A percentile compares a stretch with the other conserved stretches of the same genome.
Evolutionary conservation across 1,140 invertebrate genomes (phyloP).

Genomic region (Ladona fulva): DNA sequence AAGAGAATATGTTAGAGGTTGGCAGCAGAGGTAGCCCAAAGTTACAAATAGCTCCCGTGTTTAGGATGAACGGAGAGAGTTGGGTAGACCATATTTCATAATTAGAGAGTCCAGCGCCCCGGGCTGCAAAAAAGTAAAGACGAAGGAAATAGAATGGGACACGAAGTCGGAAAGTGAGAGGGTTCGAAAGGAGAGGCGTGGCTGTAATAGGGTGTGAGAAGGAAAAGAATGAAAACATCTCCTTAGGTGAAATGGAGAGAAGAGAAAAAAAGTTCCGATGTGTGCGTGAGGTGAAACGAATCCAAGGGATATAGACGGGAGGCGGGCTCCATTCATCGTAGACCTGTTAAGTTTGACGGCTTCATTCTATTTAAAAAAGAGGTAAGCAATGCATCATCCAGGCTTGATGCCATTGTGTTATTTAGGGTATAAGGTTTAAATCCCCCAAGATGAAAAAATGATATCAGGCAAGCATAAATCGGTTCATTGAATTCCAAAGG

Average conservation of each 20-base stretch:
- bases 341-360: neutral
- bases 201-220: neutral
- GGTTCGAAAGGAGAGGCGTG: too few relatives aligned
- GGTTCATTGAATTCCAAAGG: too few relatives aligned
- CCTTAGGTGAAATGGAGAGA: neutral
- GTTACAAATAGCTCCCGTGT: neutral
- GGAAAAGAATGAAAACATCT: conserved; percentile 1
- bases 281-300: neutral
- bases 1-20: too few relatives aligned
- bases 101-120: neutral
- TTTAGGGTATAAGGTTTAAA: too few relatives aligned
- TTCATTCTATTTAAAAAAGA: neutral
- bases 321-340: neutral
- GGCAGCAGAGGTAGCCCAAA: neutral
- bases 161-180: neutral
- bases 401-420: too few relatives aligned
- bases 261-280: neutral
- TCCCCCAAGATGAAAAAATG: too few relatives aligned
- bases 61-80: neutral
- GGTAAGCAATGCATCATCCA: too few relatives aligned
- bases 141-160: neutral
- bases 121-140: neutral
- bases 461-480: too few relatives aligned
- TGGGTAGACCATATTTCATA: conserved; percentile 6
- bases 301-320: neutral